phyloP scores from a whole-genome alignment of 1,140 invertebrate genomes.

The Dermatophagoides farinae region DNA sequence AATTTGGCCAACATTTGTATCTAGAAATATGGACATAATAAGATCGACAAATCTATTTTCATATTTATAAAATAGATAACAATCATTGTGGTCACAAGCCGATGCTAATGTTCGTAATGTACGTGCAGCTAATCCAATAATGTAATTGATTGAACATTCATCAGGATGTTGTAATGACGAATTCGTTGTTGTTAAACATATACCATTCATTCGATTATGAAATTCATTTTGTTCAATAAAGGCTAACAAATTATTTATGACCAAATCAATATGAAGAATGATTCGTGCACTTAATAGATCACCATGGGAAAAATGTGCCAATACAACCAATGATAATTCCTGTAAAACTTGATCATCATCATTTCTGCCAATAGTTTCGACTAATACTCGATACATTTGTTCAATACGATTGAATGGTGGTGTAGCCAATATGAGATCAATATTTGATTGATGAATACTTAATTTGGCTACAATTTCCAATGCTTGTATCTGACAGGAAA shows the following conservation, averaged over 20 bases:
- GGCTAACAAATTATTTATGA: slow-evolving; percentile 70
- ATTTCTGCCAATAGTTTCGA: slow-evolving; percentile 59
- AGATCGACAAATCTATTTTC: slow-evolving; percentile 73
- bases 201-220: slow-evolving; percentile 83
- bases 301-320: slow-evolving; percentile 74
- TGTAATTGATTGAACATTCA: slow-evolving; percentile 90
- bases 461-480: slow-evolving; percentile 93
- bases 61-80: slow-evolving; percentile 66
- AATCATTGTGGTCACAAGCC: slow-evolving; percentile 74
- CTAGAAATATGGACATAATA: slow-evolving; percentile 89
- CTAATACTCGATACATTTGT: slow-evolving; percentile 64
- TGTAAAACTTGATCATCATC: slow-evolving; percentile 69
- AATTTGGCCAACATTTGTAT: slow-evolving; percentile 78
- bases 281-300: slow-evolving; percentile 73
- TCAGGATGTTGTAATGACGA: slow-evolving; percentile 91
- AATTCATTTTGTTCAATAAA: slow-evolving; percentile 91
- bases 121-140: slow-evolving; percentile 76
- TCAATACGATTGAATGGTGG: slow-evolving; percentile 78
- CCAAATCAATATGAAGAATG: slow-evolving; percentile 50
- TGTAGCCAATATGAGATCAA: slow-evolving; percentile 91
- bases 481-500: slow-evolving; percentile 70
- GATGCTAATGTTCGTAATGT: slow-evolving; percentile 63
- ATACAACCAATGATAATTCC: slow-evolving; percentile 74
- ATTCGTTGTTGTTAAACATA: slow-evolving; percentile 61
- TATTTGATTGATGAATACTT: slow-evolving; percentile 86